Evolutionary conservation across 1,140 invertebrate genomes (phyloP), one percentile per base, ranked within the genome.

Genomic region (Colletes latitarsis): DNA sequence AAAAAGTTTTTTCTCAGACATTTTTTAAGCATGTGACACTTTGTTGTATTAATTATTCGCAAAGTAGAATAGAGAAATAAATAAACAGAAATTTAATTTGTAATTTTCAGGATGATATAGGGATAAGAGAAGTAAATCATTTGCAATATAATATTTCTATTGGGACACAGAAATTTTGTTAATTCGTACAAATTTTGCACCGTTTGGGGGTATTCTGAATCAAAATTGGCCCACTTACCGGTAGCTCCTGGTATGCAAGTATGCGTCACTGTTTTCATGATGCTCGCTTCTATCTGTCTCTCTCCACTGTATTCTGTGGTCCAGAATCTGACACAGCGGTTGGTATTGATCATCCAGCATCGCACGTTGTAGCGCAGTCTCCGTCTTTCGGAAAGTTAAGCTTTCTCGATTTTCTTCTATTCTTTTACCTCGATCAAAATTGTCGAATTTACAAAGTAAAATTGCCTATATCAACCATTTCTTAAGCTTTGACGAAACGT

Each of bases 311-410:
- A 64, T 9, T 76, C 15, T 58, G 71, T 69, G 82, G 81, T 82
- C 75, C 75, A 87, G 64, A 71, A 46, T 78, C 69, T 55, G 74
- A 70, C 60, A 86, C 67, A 41, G 60, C 81, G 77, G 70, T 63
- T 19, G 75, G 87, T 92, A 92, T 92, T 92, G 92, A 92, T 92
- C 86, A 89, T 88, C 57, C 88, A 91, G 88, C 90, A 91, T 90
- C 90, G 76, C 77, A 68, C 60, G 63, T 55, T 70, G 69, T 70
- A 85, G 90, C 92, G 91, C 92, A 92, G 88, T 90, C 91, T 90
- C 91, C 69, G 82, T 76, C 76, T 53, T 57, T 52, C 43, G 63
- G 30, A 39, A 66, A 80, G 43, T 68, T 73, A 39, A 73, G 39
- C 14, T 12, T 64, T 8, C 60, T 15, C 21, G 39, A 64, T 73